phyloP scores from a whole-genome alignment of 2,797 vertebrate species.

The Siniperca obscura region DNA sequence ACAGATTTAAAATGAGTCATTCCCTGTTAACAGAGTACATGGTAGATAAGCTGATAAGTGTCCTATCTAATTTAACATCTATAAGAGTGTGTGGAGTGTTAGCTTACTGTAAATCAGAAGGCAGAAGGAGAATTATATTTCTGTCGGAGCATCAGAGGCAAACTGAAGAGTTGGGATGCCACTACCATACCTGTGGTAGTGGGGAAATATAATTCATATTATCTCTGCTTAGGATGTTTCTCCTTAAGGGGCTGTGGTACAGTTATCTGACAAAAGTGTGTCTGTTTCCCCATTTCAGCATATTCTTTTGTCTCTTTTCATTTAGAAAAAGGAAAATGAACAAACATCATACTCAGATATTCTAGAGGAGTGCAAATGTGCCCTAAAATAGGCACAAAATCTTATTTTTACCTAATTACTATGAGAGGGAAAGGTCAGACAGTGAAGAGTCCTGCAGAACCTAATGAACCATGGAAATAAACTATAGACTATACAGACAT shows the following conservation, averaged over 20 bases:
- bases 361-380: background rate
- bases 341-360: background rate
- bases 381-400: background rate
- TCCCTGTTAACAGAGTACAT: constrained; percentile 64
- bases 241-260: constrained; percentile 25
- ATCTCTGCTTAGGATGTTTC: constrained; percentile 40
- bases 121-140: constrained; percentile 56
- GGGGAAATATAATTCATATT: constrained; percentile 54
- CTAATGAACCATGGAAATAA: constrained; percentile 29
- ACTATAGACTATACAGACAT: constrained; percentile 3
- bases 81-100: constrained; percentile 43
- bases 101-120: constrained; percentile 65
- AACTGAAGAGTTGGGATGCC: constrained; percentile 44
- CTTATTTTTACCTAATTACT: constrained; percentile 25
- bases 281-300: background rate
- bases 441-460: constrained; percentile 22
- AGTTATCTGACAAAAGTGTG: constrained; percentile 35
- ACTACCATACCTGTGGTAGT: constrained; percentile 28
- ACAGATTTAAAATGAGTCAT: constrained; percentile 48
- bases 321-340: constrained; percentile 22
- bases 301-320: constrained; percentile 1
- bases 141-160: constrained; percentile 55
- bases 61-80: constrained; percentile 61
- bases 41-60: constrained; percentile 65
- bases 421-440: constrained; percentile 32